Evolutionary conservation across 53 echinoderm and acorn worm species (phyloP).

Genomic region (Temnopleurus reevesii): DNA sequence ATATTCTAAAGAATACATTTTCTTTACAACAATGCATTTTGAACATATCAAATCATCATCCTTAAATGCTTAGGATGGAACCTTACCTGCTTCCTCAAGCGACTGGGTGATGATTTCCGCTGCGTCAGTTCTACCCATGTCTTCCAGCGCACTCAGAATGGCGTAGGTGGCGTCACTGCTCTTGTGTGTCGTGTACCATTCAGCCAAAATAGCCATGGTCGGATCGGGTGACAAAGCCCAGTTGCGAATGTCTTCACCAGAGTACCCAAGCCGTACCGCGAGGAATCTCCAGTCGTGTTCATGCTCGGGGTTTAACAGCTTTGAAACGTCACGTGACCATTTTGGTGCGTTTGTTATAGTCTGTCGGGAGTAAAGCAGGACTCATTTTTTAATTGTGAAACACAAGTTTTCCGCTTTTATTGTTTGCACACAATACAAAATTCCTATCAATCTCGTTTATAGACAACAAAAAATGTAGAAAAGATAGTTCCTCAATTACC

Average conservation of each 20-base stretch:
- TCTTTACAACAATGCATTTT: too few relatives aligned
- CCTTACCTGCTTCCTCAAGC: slow-evolving; percentile 75
- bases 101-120: slow-evolving; percentile 76
- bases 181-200: slow-evolving; percentile 95
- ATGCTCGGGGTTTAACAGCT: slow-evolving; percentile 59
- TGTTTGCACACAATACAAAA: too few relatives aligned
- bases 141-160: slow-evolving; percentile 81
- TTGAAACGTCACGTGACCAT: slow-evolving; percentile 68
- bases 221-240: slow-evolving; percentile 95
- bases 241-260: slow-evolving; percentile 85
- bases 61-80: neutral
- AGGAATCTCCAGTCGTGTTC: slow-evolving; percentile 73
- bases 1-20: too few relatives aligned
- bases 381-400: too few relatives aligned
- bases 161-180: slow-evolving; percentile 92
- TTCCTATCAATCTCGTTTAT: too few relatives aligned
- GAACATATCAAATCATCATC: too few relatives aligned
- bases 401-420: too few relatives aligned
- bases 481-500: slow-evolving; percentile 47
- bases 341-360: slow-evolving; percentile 66
- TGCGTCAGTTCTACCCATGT: slow-evolving; percentile 87
- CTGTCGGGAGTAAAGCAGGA: neutral
- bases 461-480: too few relatives aligned
- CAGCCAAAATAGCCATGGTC: slow-evolving; percentile 87
- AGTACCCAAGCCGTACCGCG: slow-evolving; percentile 85